Base-by-base conservation (phyloP, 2,113 vertebrate genomes). In the Takifugu bimaculatus region DNA sequence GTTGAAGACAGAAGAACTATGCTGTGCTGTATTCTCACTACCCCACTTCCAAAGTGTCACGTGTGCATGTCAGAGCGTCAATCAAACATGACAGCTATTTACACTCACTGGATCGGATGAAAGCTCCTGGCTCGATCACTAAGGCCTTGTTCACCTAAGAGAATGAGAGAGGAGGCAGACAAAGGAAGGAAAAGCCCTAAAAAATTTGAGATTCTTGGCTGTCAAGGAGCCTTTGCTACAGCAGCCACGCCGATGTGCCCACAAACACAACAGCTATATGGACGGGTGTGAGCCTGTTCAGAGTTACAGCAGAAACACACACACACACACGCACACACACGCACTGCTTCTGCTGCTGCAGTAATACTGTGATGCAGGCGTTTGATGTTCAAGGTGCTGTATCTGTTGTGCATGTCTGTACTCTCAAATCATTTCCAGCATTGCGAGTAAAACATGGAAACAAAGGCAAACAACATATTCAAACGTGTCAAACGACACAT, bases 31-130 rank as follows among this genome's bases (percentile, higher is more conserved):
- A 62, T 72, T 78, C 73, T 75, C 68, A 25, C 28, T 29, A 65
- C 69, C 66, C 75, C 59, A 63, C 75, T 73, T 64, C 44, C 59
- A 29, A 14, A n/a, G 68, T 54, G 71, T 83, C 82, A 72, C 73
- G 57, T 75, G 80, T 80, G 72, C 61, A 60, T 74, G 87, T 88
- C 86, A 84, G 74, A 59, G 15, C 78, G 82, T 89, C 90, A 88
- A 87, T 90, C 89, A 91, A 89, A 89, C 88, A 88, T 87, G 90
- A 86, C 89, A 88, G 85, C 84, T 88, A 88, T 89, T 90, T 90
- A 88, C 81, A 82, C 89, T 85, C 73, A 64, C 77, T 80, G 81
- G 80, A 65, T 57, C 67, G 89, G 87, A 88, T 90, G 77, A 91
- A 90, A 90, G 81, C 60, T 70, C 69, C 64, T 60, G 65, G 68